Evolutionary conservation across 2,888 invertebrate genomes (phyloP).

Genomic region (Idaea aversata): DNA sequence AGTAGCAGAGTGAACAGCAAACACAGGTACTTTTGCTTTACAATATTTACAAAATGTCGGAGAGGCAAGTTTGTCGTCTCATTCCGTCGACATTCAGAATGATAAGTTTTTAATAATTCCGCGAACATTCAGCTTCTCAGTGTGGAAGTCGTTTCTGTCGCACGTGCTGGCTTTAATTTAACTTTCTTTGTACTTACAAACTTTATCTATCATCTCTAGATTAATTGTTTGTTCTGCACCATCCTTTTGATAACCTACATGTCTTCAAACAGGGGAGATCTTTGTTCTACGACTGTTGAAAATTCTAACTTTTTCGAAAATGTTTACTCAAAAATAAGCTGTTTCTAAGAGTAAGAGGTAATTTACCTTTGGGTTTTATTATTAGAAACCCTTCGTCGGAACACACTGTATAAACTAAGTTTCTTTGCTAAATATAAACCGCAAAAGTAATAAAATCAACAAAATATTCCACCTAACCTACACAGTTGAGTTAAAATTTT

Average conservation of each 20-base stretch:
- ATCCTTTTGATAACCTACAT: neutral
- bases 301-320: neutral
- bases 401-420: neutral
- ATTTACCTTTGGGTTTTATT: too few relatives aligned
- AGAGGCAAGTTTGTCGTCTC: neutral
- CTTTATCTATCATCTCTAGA: neutral
- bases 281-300: neutral
- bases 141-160: slow-evolving; percentile 12
- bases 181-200: neutral
- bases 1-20: neutral
- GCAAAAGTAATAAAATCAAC: neutral
- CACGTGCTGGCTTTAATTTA: slow-evolving; percentile 2
- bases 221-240: neutral
- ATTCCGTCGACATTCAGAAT: slow-evolving; percentile 9
- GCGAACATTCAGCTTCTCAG: slow-evolving; percentile 11
- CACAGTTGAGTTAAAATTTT: neutral
- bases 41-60: neutral
- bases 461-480: neutral
- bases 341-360: too few relatives aligned
- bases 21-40: neutral
- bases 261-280: neutral
- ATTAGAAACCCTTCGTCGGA: neutral
- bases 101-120: slow-evolving; percentile 25
- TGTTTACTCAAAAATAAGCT: neutral
- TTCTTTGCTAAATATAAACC: neutral